Percentiles rank a stretch among this genome's conserved stretches.
These are phyloP conservation scores for Hemiscyllium ocellatum DNA, from an alignment of 2,113 vertebrate genomes.

Conservation along the genomic window DNA sequence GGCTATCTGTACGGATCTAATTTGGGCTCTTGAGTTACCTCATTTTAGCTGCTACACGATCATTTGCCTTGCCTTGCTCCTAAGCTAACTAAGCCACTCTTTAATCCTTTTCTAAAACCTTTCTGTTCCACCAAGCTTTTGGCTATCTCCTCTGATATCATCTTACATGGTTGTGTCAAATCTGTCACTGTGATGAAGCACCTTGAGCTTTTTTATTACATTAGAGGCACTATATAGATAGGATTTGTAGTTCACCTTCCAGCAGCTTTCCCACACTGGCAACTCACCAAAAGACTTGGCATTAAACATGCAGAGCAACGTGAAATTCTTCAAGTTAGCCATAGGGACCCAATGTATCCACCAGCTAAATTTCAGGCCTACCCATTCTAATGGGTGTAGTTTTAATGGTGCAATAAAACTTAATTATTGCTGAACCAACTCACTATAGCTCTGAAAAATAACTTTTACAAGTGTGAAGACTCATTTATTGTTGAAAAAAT, in stretches of 20 bases:
- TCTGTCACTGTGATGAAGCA: too few relatives aligned
- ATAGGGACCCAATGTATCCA: neutral
- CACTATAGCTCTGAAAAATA: neutral
- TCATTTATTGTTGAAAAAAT: neutral
- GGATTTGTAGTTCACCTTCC: neutral
- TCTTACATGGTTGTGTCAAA: too few relatives aligned
- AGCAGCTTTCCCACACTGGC: neutral
- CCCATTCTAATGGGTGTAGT: neutral
- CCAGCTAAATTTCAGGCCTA: neutral
- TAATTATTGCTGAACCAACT: neutral
- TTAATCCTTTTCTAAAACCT: too few relatives aligned
- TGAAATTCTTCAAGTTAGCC: neutral
- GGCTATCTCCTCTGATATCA: too few relatives aligned
- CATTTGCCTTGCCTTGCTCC: too few relatives aligned
- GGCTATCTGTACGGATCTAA: too few relatives aligned
- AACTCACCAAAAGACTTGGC: neutral
- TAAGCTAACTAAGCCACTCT: too few relatives aligned
- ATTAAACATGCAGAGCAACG: neutral
- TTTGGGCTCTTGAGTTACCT: too few relatives aligned
- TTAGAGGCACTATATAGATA: too few relatives aligned
- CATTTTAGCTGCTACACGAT: too few relatives aligned
- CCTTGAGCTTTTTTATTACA: too few relatives aligned
- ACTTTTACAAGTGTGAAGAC: neutral
- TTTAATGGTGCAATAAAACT: neutral
- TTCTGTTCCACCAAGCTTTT: too few relatives aligned